Conservation (phyloP, 2,113 vertebrate species). For the Carassius gibelio region DNA sequence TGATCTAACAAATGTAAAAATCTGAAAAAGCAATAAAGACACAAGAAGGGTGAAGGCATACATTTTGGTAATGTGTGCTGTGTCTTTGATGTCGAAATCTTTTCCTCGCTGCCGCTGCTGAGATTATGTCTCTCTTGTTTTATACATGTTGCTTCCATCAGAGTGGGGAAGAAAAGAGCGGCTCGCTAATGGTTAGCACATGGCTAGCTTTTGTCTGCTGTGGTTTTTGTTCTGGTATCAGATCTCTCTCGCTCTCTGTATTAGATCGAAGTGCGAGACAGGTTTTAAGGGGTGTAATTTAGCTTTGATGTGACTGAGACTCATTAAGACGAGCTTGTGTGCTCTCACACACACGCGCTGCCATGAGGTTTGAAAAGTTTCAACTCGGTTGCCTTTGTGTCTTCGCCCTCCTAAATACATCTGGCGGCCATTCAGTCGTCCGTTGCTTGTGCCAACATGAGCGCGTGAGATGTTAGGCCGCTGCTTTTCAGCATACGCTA, state of each 20-base stretch:
- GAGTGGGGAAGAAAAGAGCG: conserved; percentile 66
- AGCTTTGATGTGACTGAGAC: conserved; percentile 76
- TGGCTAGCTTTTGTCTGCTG: conserved; percentile 78
- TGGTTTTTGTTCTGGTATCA: conserved; percentile 72
- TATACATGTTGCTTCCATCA: conserved; percentile 79
- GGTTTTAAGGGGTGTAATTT: conserved; percentile 80
- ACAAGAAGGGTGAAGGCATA: conserved; percentile 62
- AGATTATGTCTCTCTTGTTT: conserved; percentile 68
- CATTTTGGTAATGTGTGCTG: conserved; percentile 68
- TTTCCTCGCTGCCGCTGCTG: conserved; percentile 73
- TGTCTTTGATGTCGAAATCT: conserved; percentile 76
- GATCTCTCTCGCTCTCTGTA: conserved; percentile 63
- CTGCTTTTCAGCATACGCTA: conserved; percentile 62
- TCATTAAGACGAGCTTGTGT: conserved; percentile 75
- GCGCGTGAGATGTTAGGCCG: conserved; percentile 69
- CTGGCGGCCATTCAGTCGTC: conserved; percentile 71
- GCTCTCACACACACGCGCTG: conserved; percentile 55
- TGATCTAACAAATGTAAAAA: conserved; percentile 63
- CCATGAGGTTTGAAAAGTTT: conserved; percentile 60
- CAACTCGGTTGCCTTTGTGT: conserved; percentile 57
- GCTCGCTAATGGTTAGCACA: conserved; percentile 79
- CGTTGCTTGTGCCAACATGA: conserved; percentile 65
- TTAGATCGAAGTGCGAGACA: conserved; percentile 69
- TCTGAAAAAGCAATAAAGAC: conserved; percentile 51
- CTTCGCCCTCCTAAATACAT: conserved; percentile 66